Evolutionary conservation across 2,113 vertebrate species (phyloP).

Genomic region (Toxotes jaculatrix): DNA sequence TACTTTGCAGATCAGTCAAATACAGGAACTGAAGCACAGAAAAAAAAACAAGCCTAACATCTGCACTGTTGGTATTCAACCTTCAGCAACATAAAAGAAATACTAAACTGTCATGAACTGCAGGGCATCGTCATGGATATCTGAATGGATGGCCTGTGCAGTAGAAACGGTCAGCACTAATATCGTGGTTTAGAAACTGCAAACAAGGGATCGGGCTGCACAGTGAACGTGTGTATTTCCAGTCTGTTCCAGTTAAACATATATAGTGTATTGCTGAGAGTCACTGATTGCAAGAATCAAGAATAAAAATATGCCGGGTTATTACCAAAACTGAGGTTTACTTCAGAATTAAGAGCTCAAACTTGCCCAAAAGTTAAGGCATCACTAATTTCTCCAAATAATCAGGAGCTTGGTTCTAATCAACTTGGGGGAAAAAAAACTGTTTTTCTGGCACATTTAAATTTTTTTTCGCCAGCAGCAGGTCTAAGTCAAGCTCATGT

Average conservation of each 20-base stretch:
- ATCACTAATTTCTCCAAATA: background rate
- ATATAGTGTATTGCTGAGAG: background rate
- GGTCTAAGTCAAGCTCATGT: background rate
- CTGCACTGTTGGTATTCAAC: background rate
- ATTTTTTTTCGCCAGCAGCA: background rate
- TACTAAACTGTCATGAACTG: background rate
- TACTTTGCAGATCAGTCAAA: background rate
- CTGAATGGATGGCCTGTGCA: background rate
- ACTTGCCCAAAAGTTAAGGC: background rate
- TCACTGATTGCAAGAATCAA: background rate
- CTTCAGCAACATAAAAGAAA: constrained; percentile 3
- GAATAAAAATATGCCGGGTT: background rate
- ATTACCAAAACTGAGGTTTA: background rate
- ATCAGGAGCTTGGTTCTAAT: background rate
- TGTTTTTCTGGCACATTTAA: background rate
- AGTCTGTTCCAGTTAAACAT: background rate
- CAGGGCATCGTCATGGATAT: background rate
- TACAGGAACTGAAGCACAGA: background rate
- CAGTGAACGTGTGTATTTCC: background rate
- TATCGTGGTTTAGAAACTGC: background rate
- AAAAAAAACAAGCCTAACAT: background rate
- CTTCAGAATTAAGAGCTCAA: background rate
- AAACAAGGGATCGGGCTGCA: background rate
- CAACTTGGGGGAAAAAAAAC: background rate
- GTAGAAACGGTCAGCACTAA: background rate